Conservation (phyloP, 2,113 vertebrate genomes). For the Oreotrochilus melanogaster region DNA sequence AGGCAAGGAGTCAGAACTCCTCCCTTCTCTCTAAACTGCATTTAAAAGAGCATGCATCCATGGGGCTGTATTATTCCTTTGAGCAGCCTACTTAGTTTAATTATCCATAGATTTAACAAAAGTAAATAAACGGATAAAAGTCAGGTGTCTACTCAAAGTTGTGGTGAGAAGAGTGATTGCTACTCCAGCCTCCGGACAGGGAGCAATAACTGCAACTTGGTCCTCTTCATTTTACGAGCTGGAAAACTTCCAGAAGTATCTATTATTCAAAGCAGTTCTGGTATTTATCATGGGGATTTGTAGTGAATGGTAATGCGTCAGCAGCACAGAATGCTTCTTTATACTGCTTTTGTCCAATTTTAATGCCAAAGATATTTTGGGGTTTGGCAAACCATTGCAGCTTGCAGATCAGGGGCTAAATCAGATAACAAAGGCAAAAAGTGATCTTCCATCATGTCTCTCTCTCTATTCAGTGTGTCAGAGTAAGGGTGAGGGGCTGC, state of each 20-base stretch:
- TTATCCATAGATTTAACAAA: slow-evolving; percentile 43
- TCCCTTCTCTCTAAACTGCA: neutral
- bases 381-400: slow-evolving; percentile 61
- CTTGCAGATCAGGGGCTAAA: slow-evolving; percentile 48
- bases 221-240: slow-evolving; percentile 38
- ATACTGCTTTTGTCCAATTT: slow-evolving; percentile 61
- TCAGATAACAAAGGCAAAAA: slow-evolving; percentile 42
- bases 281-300: slow-evolving; percentile 72
- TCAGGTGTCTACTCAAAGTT: neutral
- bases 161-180: neutral
- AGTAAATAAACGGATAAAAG: slow-evolving; percentile 34
- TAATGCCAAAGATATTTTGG: slow-evolving; percentile 70
- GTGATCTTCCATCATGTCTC: neutral
- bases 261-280: slow-evolving; percentile 68
- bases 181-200: slow-evolving; percentile 20
- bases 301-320: slow-evolving; percentile 69
- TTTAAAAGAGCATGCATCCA: slow-evolving; percentile 36
- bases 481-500: neutral
- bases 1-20: neutral
- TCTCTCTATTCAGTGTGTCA: neutral
- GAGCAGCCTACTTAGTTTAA: slow-evolving; percentile 27
- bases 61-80: slow-evolving; percentile 6
- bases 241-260: slow-evolving; percentile 57
- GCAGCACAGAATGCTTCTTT: slow-evolving; percentile 67
- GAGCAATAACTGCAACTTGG: neutral